Evolutionary conservation across 2,113 vertebrate species (phyloP).

Genomic region (Brachyistius frenatus): DNA sequence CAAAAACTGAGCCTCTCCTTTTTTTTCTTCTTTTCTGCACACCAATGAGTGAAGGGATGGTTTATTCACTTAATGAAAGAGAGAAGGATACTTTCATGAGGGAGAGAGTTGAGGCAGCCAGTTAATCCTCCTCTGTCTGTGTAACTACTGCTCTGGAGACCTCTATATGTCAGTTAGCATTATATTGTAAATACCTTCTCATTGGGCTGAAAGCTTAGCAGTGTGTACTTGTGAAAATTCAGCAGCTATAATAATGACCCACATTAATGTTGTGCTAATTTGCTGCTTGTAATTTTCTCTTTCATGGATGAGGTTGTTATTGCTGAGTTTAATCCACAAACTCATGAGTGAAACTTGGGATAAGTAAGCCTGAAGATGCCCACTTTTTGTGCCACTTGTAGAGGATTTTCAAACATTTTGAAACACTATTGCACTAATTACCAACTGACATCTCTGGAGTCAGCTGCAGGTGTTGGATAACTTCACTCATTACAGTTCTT

Average conservation of each 20-base stretch:
- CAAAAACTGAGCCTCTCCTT: slow-evolving; percentile 26
- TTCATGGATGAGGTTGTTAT: slow-evolving; percentile 37
- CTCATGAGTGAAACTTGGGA: slow-evolving; percentile 15
- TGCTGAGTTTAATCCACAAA: slow-evolving; percentile 61
- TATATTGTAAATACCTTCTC: slow-evolving; percentile 75
- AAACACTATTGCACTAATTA: slow-evolving; percentile 57
- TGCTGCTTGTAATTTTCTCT: slow-evolving; percentile 56
- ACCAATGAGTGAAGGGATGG: slow-evolving; percentile 73
- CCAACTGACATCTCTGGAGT: slow-evolving; percentile 49
- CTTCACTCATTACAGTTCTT: slow-evolving; percentile 61
- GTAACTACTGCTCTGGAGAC: slow-evolving; percentile 74
- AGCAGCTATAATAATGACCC: slow-evolving; percentile 71
- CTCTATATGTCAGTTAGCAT: slow-evolving; percentile 81
- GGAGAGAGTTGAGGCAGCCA: slow-evolving; percentile 59
- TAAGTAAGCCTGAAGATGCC: slow-evolving; percentile 43
- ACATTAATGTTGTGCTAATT: slow-evolving; percentile 74
- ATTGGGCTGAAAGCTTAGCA: slow-evolving; percentile 57
- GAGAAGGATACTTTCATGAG: slow-evolving; percentile 68
- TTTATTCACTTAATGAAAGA: slow-evolving; percentile 80
- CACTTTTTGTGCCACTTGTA: slow-evolving; percentile 12
- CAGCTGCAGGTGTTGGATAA: slow-evolving; percentile 65
- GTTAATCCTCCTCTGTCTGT: slow-evolving; percentile 72
- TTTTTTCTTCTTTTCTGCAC: slow-evolving; percentile 30
- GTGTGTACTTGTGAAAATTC: slow-evolving; percentile 64
- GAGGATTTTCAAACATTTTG: slow-evolving; percentile 31